Conservation (phyloP, 1,140 invertebrate genomes). For the Heliothis subflexa region DNA sequence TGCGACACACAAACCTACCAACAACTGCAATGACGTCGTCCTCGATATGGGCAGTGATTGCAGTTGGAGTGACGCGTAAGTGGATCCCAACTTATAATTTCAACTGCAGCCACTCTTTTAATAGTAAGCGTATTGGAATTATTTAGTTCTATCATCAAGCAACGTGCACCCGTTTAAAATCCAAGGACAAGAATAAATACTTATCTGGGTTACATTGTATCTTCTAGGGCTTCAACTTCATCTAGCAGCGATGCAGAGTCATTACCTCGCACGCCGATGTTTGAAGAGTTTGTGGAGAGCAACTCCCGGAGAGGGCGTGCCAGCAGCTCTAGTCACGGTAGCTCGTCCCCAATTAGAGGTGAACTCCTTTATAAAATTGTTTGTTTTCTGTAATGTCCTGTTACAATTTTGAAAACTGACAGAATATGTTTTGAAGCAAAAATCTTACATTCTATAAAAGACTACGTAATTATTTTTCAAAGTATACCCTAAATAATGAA, state of each 20-base stretch:
- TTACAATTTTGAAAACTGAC: neutral
- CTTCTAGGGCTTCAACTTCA: conserved; percentile 72
- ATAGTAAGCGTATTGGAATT: neutral
- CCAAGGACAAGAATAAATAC: too few species aligned
- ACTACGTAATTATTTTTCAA: too few species aligned
- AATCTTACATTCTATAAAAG: too few species aligned
- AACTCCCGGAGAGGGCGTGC: conserved; percentile 55
- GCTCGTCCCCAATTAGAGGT: conserved; percentile 71
- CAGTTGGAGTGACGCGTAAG: conserved; percentile 81
- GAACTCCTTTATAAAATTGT: conserved; percentile 9
- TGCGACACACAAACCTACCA: conserved; percentile 53
- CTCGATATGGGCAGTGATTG: conserved; percentile 80
- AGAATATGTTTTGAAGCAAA: too few species aligned
- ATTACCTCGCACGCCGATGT: conserved; percentile 78
- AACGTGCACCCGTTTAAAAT: too few species aligned
- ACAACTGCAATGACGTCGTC: conserved; percentile 72
- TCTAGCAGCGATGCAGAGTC: conserved; percentile 84
- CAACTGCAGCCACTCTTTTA: neutral
- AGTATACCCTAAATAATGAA: too few species aligned
- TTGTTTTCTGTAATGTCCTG: neutral
- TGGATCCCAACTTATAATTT: conserved; percentile 19
- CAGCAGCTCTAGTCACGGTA: conserved; percentile 63
- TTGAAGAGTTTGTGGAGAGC: conserved; percentile 80
- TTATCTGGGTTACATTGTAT: too few species aligned
- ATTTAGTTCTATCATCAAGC: too few species aligned